phyloP scores from a whole-genome alignment of 2,113 vertebrate genomes.

The Cyphomyrus plagiostoma region DNA sequence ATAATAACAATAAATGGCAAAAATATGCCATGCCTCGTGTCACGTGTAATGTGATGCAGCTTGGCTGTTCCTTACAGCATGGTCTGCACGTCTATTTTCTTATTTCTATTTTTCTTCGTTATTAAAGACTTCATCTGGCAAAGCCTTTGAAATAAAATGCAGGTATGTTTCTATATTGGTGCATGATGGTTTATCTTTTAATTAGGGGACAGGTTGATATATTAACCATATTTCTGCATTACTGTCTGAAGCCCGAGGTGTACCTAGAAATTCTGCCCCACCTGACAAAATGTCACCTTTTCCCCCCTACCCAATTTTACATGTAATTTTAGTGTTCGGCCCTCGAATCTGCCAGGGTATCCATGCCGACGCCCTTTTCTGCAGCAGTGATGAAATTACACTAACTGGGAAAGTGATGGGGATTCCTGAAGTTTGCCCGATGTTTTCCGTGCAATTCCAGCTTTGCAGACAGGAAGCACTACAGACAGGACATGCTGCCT shows the following conservation, averaged over 20 bases:
- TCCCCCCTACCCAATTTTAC: neutral
- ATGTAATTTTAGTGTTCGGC: neutral
- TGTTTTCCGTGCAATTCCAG: neutral
- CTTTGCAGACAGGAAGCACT: neutral
- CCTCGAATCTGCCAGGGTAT: neutral
- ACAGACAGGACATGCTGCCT: conserved; percentile 12
- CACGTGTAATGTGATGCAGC: neutral
- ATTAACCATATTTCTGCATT: neutral
- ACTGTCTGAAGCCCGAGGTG: neutral
- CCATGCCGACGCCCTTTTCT: neutral
- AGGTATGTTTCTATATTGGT: neutral
- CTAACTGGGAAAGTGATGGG: neutral
- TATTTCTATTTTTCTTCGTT: too few relatives aligned
- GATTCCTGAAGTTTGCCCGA: neutral
- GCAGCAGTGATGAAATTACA: neutral
- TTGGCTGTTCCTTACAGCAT: neutral
- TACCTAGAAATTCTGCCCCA: neutral
- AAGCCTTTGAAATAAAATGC: neutral
- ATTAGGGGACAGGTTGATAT: neutral
- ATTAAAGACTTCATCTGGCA: neutral
- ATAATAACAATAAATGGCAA: neutral
- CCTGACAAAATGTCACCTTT: neutral
- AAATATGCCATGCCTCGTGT: neutral
- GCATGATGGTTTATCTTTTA: neutral
- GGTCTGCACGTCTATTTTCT: neutral